phyloP scores from a whole-genome alignment of 2,797 vertebrate genomes.

The Pelochelys cantorii region DNA sequence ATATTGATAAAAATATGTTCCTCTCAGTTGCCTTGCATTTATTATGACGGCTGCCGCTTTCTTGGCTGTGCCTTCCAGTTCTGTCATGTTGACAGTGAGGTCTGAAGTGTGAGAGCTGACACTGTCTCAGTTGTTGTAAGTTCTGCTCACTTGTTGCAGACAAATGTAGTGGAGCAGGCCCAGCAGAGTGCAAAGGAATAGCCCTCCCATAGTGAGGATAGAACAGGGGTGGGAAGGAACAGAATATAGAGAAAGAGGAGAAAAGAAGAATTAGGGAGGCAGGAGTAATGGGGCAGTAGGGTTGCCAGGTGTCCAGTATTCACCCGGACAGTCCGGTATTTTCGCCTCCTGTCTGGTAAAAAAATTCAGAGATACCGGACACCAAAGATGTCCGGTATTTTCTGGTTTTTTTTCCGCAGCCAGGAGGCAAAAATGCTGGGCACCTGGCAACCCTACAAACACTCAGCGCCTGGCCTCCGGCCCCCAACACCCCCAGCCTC shows the following conservation, averaged over 20 bases:
- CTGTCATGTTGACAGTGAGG: not conserved
- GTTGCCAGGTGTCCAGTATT: too few relatives aligned
- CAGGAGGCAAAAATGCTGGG: too few relatives aligned
- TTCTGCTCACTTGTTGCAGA: slow-evolving; percentile 5
- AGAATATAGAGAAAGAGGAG: not conserved
- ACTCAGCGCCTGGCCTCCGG: too few relatives aligned
- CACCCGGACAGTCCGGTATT: too few relatives aligned
- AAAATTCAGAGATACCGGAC: too few relatives aligned
- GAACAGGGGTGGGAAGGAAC: not conserved
- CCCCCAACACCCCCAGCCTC: too few relatives aligned
- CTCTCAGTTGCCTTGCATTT: not conserved
- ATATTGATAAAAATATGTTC: not conserved
- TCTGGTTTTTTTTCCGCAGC: too few relatives aligned
- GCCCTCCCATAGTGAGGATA: not conserved
- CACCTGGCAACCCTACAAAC: too few relatives aligned
- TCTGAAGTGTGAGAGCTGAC: not conserved
- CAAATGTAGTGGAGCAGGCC: slow-evolving; percentile 10
- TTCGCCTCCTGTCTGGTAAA: too few relatives aligned
- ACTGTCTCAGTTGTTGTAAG: not conserved
- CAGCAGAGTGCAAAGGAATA: not conserved
- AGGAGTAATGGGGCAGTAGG: not conserved
- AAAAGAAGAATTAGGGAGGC: not conserved
- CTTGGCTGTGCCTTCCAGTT: not conserved
- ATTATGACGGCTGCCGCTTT: accelerated
- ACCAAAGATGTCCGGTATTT: too few relatives aligned